phyloP scores from a whole-genome alignment of 2,113 vertebrate species.

The Narcine bancroftii region DNA sequence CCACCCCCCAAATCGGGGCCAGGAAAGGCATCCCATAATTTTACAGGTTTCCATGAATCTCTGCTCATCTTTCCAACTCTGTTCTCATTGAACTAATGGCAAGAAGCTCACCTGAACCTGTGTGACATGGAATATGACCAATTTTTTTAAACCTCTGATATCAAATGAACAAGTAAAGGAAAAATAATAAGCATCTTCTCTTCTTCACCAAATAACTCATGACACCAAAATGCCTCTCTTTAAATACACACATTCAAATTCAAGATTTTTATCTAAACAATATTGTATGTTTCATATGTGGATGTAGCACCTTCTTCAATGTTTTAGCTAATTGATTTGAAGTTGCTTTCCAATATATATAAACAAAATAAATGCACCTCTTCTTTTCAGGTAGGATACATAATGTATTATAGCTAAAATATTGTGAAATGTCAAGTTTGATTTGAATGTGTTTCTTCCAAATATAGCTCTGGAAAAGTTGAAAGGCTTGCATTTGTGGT shows the following conservation, averaged over 20 bases:
- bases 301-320: neutral
- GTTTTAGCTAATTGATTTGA: neutral
- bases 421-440: neutral
- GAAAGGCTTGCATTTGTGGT: neutral
- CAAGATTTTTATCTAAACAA: neutral
- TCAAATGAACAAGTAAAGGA: neutral
- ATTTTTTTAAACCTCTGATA: neutral
- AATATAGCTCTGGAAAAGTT: neutral
- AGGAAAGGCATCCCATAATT: neutral
- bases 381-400: neutral
- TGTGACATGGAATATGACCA: neutral
- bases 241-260: neutral
- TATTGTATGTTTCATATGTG: neutral
- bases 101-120: neutral
- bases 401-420: neutral
- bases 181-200: neutral
- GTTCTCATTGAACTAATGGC: neutral
- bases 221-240: neutral
- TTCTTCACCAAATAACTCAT: neutral
- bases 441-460: neutral
- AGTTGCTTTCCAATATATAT: neutral
- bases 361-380: neutral
- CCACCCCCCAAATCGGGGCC: neutral
- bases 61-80: neutral
- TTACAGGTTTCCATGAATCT: neutral